Base-by-base conservation (phyloP, 2,113 vertebrate species). In the Alectura lathami region DNA sequence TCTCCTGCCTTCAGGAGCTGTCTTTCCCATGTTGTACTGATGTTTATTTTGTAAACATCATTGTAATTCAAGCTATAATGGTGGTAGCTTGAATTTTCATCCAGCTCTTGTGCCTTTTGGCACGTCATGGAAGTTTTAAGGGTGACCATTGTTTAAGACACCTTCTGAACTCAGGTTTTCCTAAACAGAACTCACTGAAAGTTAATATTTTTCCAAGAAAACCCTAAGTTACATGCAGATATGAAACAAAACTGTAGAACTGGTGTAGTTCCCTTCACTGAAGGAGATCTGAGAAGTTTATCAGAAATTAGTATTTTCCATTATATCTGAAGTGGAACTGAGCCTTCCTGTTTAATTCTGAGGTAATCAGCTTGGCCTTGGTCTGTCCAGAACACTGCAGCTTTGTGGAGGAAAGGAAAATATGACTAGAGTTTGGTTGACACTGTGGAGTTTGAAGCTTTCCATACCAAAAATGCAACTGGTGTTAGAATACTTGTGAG, bases 21-120 rank as follows among this genome's bases (percentile, higher is more conserved):
- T 80, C 36, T 78, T 83, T 69, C 40, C 27, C 47, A 45, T 21
- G 34, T 17, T 66, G 36, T 23, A 73, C n/a, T 60, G n/a, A 30
- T 89, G 69, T 82, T 95, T 91, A 75, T 82, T 91, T 92, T 96
- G 64, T 89, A 87, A 32, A 75, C 89, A 87, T 81, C n/a, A n/a
- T n/a, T n/a, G n/a, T 76, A 79, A 64, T 93, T 91, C 48, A 85
- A 60, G n/a, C n/a, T n/a, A 62, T 45, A 66, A 50, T 32, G 14
- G 30, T 26, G 47, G 18, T 5, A 62, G 22, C n/a, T 74, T 88
- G 45, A 62, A 45, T 67, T 83, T 74, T 45, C 64, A 50, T 88
- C 66, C 45, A 57, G 34, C 17, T 77, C 13, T 78, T 7, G 32
- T 88, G 32, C 2, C 27, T 92, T 92, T 66, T 81, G 47, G 24